These are phyloP conservation scores for Liposcelis brunnea DNA, from an alignment of 2,888 invertebrate species.

Conservation along the genomic window DNA sequence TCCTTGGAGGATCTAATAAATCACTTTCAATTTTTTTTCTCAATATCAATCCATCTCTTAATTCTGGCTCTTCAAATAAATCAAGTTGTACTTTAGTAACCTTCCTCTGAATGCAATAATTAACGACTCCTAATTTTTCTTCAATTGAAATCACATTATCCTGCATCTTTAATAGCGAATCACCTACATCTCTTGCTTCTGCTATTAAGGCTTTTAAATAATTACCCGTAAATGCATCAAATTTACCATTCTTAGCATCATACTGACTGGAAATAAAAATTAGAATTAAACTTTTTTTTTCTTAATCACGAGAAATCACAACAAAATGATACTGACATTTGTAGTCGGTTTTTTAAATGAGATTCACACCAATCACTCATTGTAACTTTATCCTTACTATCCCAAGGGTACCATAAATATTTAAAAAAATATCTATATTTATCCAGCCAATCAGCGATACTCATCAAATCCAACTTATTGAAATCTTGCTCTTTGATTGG, in stretches of 20 bases:
- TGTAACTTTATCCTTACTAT: background rate
- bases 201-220: background rate
- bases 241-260: background rate
- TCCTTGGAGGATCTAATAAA: no score
- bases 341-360: constrained; percentile 2
- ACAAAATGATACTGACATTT: background rate
- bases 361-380: background rate
- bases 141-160: background rate
- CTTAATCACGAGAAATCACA: background rate
- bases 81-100: background rate
- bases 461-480: background rate
- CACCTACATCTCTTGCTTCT: background rate
- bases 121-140: background rate
- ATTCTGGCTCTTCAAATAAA: constrained; percentile 2
- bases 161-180: background rate
- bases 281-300: background rate
- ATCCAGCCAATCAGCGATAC: constrained; percentile 1
- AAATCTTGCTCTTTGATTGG: background rate
- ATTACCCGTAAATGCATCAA: background rate
- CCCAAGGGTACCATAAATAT: constrained; percentile 8
- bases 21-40: no score
- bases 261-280: constrained; percentile 2
- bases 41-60: background rate
- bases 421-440: constrained; percentile 1
- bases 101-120: background rate